A percentile compares a stretch with the other conserved stretches of the same genome.
These are phyloP conservation scores for Spilosoma lubricipeda DNA, from an alignment of 2,888 invertebrate genomes.

Conservation along the genomic window DNA sequence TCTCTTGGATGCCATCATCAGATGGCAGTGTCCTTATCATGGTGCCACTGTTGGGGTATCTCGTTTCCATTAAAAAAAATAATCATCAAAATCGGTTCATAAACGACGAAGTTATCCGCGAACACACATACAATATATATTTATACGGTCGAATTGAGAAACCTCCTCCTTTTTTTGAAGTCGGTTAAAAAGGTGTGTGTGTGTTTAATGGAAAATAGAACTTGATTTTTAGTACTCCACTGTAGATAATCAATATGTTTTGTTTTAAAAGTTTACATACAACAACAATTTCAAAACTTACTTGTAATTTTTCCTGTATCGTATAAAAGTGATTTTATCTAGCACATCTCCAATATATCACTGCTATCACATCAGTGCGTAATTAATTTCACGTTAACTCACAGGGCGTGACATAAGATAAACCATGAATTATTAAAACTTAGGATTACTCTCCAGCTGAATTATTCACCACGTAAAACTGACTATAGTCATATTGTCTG, in stretches of 20 bases:
- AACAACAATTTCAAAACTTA: neutral
- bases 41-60: too few species aligned
- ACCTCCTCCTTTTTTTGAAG: too few species aligned
- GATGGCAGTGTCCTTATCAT: too few species aligned
- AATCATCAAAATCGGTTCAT: too few species aligned
- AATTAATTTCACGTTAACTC: neutral
- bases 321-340: neutral
- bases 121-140: too few species aligned
- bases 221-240: too few species aligned
- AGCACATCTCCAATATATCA: neutral
- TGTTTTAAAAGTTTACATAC: neutral
- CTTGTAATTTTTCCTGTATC: neutral
- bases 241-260: neutral
- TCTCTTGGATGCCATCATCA: too few species aligned
- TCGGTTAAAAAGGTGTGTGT: too few species aligned
- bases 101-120: too few species aligned
- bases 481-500: neutral
- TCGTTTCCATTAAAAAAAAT: too few species aligned
- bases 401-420: neutral
- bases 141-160: too few species aligned
- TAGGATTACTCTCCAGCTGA: neutral
- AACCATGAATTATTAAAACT: neutral
- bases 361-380: neutral
- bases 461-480: neutral
- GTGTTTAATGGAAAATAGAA: too few species aligned